Evolutionary conservation across 2,113 vertebrate genomes (phyloP).

Genomic region (Leptosomus discolor): DNA sequence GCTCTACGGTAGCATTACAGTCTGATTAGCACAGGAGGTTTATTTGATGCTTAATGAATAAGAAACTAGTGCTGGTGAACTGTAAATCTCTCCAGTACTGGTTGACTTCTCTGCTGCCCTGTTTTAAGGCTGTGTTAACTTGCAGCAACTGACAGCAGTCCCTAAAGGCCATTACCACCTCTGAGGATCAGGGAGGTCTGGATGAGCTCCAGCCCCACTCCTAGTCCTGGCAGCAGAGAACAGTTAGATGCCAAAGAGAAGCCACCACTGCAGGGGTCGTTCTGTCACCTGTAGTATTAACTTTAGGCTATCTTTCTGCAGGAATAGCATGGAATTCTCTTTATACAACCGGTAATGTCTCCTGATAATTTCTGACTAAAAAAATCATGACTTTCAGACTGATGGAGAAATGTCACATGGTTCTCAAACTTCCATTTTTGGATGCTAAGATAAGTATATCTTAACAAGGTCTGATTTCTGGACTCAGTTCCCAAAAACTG

Average conservation of each 20-base stretch:
- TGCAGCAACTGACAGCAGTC: slow-evolving; percentile 17
- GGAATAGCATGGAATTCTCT: background rate
- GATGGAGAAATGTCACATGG: background rate
- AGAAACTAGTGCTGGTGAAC: slow-evolving; percentile 53
- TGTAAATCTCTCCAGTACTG: slow-evolving; percentile 28
- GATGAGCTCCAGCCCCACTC: background rate
- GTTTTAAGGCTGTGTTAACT: slow-evolving; percentile 23
- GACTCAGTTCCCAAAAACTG: background rate
- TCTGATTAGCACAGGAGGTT: slow-evolving; percentile 44
- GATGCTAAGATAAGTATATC: background rate
- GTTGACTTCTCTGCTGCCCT: background rate
- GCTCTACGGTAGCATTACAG: slow-evolving; percentile 16
- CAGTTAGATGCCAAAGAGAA: background rate
- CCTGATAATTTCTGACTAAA: background rate
- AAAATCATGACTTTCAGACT: background rate
- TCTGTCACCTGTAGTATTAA: background rate
- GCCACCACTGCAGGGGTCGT: background rate
- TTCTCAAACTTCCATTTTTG: background rate
- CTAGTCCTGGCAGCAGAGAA: background rate
- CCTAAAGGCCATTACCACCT: background rate
- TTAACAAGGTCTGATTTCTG: background rate
- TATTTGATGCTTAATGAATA: slow-evolving; percentile 62
- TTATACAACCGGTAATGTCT: background rate
- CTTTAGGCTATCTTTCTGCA: background rate
- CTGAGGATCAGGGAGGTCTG: background rate